Evolutionary conservation across 2,113 vertebrate species (phyloP).

Genomic region (Setophaga kirtlandii): DNA sequence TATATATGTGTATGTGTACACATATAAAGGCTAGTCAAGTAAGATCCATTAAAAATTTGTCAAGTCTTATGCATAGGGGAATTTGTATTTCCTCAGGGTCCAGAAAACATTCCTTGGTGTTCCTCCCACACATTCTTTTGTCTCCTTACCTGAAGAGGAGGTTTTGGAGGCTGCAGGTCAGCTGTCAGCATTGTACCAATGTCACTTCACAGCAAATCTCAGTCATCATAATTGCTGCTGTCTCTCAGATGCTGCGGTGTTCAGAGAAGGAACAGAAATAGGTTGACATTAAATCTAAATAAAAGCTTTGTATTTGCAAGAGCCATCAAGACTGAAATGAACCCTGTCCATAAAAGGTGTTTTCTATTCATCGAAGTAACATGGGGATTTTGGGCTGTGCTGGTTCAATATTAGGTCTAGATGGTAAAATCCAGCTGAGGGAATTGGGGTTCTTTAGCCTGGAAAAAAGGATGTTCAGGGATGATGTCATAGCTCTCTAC

Average conservation of each 20-base stretch:
- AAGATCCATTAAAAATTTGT: not conserved
- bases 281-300: not conserved
- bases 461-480: not conserved
- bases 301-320: not conserved
- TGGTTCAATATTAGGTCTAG: not conserved
- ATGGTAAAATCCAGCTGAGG: not conserved
- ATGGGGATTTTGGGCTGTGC: accelerated
- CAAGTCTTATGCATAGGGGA: not conserved
- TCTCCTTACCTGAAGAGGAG: not conserved
- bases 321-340: not conserved
- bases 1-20: not conserved
- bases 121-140: not conserved
- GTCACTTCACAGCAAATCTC: not conserved
- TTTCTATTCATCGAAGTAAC: not conserved
- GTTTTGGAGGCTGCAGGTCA: not conserved
- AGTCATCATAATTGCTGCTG: not conserved
- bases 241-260: not conserved
- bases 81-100: not conserved
- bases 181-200: not conserved
- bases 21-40: not conserved
- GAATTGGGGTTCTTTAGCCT: not conserved
- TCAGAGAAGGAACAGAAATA: not conserved
- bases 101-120: not conserved
- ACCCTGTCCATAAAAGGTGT: accelerated
- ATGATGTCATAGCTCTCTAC: not conserved